These are phyloP conservation scores for Gastracanthus pulcherrimus DNA, from an alignment of 2,888 invertebrate genomes.

Conservation along the genomic window DNA sequence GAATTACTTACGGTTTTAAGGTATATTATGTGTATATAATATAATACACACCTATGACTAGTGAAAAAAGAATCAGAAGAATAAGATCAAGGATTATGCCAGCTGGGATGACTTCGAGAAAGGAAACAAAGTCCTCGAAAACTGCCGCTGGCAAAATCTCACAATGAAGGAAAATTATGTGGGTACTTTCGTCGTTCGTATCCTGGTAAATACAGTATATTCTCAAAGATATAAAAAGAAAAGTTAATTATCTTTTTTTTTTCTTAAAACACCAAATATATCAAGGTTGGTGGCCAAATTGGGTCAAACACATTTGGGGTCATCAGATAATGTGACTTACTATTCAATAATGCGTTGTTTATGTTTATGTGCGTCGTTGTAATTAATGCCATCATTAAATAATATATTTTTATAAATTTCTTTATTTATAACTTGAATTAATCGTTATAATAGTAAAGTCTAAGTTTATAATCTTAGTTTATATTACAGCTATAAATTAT, in stretches of 20 bases:
- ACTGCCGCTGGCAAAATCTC: constrained; percentile 17
- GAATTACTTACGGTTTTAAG: constrained; percentile 7
- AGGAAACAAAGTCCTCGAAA: constrained; percentile 36
- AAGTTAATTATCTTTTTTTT: neutral
- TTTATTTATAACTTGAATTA: no score
- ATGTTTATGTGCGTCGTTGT: neutral
- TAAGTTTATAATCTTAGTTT: no score
- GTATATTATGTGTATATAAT: neutral
- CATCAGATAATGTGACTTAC: neutral
- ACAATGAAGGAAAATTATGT: neutral
- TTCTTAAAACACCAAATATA: neutral
- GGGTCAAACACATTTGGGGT: neutral
- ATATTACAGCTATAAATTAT: no score
- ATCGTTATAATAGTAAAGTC: no score
- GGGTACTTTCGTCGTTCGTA: no score
- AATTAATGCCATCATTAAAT: neutral
- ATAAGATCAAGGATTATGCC: constrained; percentile 56
- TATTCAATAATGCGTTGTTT: neutral
- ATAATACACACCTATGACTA: neutral
- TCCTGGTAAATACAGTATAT: neutral
- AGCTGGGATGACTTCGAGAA: constrained; percentile 53
- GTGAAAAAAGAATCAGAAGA: constrained; percentile 27
- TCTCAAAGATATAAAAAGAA: neutral
- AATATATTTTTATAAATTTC: neutral
- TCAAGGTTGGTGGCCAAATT: constrained; percentile 9